Conservation (phyloP, 2,113 vertebrate genomes). For the Trinectes maculatus region DNA sequence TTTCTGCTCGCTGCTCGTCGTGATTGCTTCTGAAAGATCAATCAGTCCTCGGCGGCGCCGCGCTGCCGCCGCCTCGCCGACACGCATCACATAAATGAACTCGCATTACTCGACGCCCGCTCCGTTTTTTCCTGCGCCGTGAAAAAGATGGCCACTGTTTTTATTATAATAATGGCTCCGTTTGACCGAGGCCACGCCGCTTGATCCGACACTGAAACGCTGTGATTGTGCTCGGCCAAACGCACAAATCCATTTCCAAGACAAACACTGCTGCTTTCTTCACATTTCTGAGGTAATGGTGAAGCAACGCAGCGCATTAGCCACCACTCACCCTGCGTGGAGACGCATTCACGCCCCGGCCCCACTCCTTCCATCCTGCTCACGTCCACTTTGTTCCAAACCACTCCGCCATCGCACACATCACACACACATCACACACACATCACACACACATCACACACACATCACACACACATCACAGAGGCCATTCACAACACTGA, state of each 20-base stretch:
- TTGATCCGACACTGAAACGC: conserved; percentile 27
- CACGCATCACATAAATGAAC: conserved; percentile 66
- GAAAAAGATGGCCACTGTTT: conserved; percentile 31
- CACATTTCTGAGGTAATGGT: conserved; percentile 60
- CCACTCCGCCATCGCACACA: conserved; percentile 36
- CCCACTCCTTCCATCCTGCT: no score
- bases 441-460: conserved; percentile 47
- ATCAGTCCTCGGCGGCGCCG: conserved; percentile 34
- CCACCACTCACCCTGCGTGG: conserved; percentile 4
- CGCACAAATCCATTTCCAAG: conserved; percentile 44
- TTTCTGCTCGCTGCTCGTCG: conserved; percentile 63
- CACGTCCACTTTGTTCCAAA: conserved; percentile 46
- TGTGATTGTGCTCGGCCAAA: conserved; percentile 24
- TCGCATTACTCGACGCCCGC: conserved; percentile 42
- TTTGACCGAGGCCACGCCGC: conserved; percentile 37
- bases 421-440: conserved; percentile 47
- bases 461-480: conserved; percentile 45
- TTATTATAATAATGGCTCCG: conserved; percentile 41
- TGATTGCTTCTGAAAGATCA: conserved; percentile 74
- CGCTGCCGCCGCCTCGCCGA: conserved; percentile 32
- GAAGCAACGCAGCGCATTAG: conserved; percentile 45
- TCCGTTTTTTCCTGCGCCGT: background rate
- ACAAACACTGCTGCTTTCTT: conserved; percentile 59
- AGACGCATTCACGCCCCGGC: conserved; percentile 25
- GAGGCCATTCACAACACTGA: conserved; percentile 45